These are phyloP conservation scores for Plutella xylostella DNA, from an alignment of 2,888 invertebrate species.

Conservation along the genomic window DNA sequence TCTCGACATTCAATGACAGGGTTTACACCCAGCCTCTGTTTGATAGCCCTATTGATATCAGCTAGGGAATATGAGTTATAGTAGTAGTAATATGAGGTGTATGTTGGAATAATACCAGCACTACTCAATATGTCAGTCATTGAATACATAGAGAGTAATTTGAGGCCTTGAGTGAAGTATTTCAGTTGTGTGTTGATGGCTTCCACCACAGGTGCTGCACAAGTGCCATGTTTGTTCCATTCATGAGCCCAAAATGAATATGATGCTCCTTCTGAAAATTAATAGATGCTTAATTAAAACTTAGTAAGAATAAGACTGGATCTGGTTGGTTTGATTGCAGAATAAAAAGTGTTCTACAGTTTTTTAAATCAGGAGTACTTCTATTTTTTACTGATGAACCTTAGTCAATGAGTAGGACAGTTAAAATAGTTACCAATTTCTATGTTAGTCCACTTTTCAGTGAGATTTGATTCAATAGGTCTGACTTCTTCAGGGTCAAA, in stretches of 20 bases:
- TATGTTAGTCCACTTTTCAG: constrained; percentile 79
- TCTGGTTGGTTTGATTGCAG: no score
- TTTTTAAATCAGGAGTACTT: no score
- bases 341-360: no score
- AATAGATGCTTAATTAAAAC: no score
- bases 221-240: constrained; percentile 88
- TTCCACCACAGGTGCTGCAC: constrained; percentile 72
- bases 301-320: no score
- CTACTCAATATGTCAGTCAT: constrained; percentile 70
- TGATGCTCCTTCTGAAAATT: constrained; percentile 34
- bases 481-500: constrained; percentile 73
- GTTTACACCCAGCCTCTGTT: constrained; percentile 63
- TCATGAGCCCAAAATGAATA: constrained; percentile 83
- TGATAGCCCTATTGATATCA: constrained; percentile 46
- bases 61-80: constrained; percentile 25
- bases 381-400: no score
- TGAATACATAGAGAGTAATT: constrained; percentile 70
- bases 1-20: constrained; percentile 74
- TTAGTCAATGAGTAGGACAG: no score
- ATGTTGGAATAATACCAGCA: constrained; percentile 63
- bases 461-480: constrained; percentile 67
- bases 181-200: constrained; percentile 71
- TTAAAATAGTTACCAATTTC: constrained; percentile 73
- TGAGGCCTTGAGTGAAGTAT: constrained; percentile 76
- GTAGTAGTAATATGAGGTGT: no score